Evolutionary conservation across 1,140 invertebrate genomes (phyloP).

Genomic region (Drosophila pseudoobscura): DNA sequence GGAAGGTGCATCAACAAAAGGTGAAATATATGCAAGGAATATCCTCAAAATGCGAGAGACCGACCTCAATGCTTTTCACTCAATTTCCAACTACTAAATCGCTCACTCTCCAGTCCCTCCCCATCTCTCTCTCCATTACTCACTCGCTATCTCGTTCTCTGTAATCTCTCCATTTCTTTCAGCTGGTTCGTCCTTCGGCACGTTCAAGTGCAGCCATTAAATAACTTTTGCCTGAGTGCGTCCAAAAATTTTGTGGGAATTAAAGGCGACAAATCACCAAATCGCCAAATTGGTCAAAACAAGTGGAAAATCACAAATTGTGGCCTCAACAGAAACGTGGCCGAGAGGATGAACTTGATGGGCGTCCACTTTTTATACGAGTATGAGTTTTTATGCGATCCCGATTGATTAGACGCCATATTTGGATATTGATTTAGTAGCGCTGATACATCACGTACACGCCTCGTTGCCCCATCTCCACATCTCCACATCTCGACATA

Average conservation of each 20-base stretch:
- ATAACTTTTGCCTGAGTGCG: slow-evolving; percentile 68
- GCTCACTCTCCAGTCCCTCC: not conserved
- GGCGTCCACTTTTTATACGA: slow-evolving; percentile 13
- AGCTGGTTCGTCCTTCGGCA: slow-evolving; percentile 43
- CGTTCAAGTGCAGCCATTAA: slow-evolving; percentile 78
- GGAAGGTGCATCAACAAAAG: slow-evolving; percentile 37
- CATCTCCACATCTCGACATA: slow-evolving; percentile 2
- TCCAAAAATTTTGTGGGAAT: slow-evolving; percentile 62
- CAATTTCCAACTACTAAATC: slow-evolving; percentile 33
- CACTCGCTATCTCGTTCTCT: not conserved
- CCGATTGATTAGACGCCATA: slow-evolving; percentile 45
- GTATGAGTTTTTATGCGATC: slow-evolving; percentile 26
- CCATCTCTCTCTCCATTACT: not conserved
- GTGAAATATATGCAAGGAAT: slow-evolving; percentile 37
- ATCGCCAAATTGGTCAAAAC: slow-evolving; percentile 74
- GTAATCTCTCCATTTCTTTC: slow-evolving; percentile 25
- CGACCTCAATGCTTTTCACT: slow-evolving; percentile 35
- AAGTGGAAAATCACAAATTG: slow-evolving; percentile 39
- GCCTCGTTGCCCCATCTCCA: slow-evolving; percentile 16
- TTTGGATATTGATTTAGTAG: slow-evolving; percentile 70
- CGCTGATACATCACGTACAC: slow-evolving; percentile 68
- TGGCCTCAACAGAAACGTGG: slow-evolving; percentile 51
- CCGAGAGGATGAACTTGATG: slow-evolving; percentile 40
- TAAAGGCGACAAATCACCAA: slow-evolving; percentile 69
- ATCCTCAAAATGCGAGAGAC: slow-evolving; percentile 25